Evolutionary conservation across 2,797 vertebrate species (phyloP).

Genomic region (Erpetoichthys calabaricus): DNA sequence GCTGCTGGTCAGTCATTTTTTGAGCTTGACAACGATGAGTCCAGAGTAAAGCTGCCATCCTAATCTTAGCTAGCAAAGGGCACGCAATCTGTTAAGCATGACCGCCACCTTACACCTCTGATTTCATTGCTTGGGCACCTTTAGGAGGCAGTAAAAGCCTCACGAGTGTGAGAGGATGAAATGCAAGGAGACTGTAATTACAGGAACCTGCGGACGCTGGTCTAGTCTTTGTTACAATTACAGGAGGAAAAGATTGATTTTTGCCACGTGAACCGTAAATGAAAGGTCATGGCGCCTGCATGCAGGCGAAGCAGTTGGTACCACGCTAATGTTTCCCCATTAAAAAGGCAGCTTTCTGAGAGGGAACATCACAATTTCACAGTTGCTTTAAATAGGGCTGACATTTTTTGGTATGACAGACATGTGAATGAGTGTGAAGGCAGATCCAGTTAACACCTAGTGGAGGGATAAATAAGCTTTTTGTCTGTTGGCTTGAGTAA

Average conservation of each 20-base stretch:
- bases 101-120: too few relatives aligned
- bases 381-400: slow-evolving; percentile 43
- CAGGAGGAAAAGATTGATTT: slow-evolving; percentile 24
- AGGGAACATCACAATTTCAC: slow-evolving; percentile 49
- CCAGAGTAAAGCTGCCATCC: too few relatives aligned
- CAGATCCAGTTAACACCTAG: too few relatives aligned
- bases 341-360: slow-evolving; percentile 18
- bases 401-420: slow-evolving; percentile 36
- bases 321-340: slow-evolving; percentile 17
- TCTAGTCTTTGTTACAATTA: slow-evolving; percentile 1
- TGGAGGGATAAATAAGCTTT: too few relatives aligned
- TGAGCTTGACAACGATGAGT: too few relatives aligned
- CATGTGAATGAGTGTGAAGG: slow-evolving; percentile 31
- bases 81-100: too few relatives aligned
- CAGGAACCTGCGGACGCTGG: not conserved
- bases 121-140: too few relatives aligned
- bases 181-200: slow-evolving; percentile 36
- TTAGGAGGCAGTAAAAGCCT: too few relatives aligned
- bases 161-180: too few relatives aligned
- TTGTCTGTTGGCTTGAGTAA: too few relatives aligned
- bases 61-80: too few relatives aligned
- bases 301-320: slow-evolving; percentile 18
- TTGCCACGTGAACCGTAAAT: slow-evolving; percentile 27
- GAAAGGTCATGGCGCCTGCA: slow-evolving; percentile 23
- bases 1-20: too few relatives aligned